phyloP scores from a whole-genome alignment of 2,113 vertebrate genomes.

The Podiceps cristatus region DNA sequence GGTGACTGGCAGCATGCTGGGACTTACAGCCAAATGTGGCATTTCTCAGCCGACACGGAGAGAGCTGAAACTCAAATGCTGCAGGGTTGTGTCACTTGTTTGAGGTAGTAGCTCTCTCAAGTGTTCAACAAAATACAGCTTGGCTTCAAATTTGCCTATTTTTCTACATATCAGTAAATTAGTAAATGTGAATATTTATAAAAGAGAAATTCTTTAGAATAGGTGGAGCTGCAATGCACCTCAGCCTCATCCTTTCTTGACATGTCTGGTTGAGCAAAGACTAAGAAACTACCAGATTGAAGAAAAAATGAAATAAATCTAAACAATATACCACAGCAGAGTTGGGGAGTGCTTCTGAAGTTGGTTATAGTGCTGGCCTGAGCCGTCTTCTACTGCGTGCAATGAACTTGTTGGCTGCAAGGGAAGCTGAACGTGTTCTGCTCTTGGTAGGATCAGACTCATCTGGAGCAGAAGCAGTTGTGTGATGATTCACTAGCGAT shows the following conservation, averaged over 20 bases:
- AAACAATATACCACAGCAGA: not conserved
- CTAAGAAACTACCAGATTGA: not conserved
- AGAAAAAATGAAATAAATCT: not conserved
- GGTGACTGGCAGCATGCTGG: too few species aligned
- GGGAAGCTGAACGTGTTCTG: not conserved
- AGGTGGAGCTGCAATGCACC: not conserved
- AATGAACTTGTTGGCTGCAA: not conserved
- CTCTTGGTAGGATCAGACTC: not conserved
- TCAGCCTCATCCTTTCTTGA: not conserved
- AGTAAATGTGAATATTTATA: not conserved
- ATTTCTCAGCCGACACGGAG: accelerated
- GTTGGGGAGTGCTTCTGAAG: not conserved
- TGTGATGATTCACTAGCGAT: not conserved
- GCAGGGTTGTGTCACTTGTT: not conserved
- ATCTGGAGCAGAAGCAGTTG: not conserved
- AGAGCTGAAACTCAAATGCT: not conserved
- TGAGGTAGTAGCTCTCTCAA: accelerated
- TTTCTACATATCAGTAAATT: not conserved
- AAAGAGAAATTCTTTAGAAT: not conserved
- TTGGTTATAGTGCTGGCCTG: too few species aligned
- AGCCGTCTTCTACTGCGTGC: not conserved
- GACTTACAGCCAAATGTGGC: too few species aligned
- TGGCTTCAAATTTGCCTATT: not conserved
- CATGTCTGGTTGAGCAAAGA: not conserved
- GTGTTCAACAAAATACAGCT: not conserved